A percentile compares a stretch with the other conserved stretches of the same genome.
These are phyloP conservation scores for Eolophus roseicapilla DNA, from an alignment of 2,113 vertebrate genomes.

Conservation along the genomic window DNA sequence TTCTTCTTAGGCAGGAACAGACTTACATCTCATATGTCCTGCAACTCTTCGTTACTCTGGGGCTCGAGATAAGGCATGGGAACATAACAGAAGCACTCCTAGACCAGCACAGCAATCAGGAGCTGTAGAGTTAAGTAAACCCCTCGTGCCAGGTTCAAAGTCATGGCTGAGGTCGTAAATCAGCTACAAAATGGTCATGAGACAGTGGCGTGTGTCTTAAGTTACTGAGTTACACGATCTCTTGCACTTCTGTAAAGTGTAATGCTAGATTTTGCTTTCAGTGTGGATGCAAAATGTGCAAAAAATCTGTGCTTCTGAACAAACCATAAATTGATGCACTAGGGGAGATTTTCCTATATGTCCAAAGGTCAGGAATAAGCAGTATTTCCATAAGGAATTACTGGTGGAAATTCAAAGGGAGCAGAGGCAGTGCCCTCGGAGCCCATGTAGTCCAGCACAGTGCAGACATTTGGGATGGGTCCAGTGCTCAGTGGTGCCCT, in stretches of 20 bases:
- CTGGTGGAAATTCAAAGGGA: not conserved
- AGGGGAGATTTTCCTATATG: not conserved
- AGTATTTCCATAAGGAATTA: not conserved
- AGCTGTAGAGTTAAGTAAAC: not conserved
- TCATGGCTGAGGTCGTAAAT: not conserved
- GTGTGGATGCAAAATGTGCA: not conserved
- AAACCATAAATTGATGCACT: not conserved
- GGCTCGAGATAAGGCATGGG: not conserved
- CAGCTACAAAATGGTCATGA: not conserved
- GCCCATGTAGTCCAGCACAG: accelerated
- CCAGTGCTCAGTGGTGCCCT: not conserved
- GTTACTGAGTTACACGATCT: not conserved
- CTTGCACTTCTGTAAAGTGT: not conserved
- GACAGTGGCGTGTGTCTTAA: not conserved
- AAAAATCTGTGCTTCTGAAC: not conserved
- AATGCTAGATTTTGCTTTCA: not conserved
- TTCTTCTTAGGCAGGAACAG: not conserved
- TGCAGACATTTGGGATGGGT: not conserved
- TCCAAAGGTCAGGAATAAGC: not conserved
- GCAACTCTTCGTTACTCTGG: not conserved
- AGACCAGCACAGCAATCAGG: not conserved
- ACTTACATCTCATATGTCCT: not conserved
- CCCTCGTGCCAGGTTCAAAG: not conserved
- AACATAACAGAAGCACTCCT: not conserved
- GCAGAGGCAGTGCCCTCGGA: not conserved